phyloP scores from a whole-genome alignment of 2,797 vertebrate species.

The Spinibarbus caldwelli region DNA sequence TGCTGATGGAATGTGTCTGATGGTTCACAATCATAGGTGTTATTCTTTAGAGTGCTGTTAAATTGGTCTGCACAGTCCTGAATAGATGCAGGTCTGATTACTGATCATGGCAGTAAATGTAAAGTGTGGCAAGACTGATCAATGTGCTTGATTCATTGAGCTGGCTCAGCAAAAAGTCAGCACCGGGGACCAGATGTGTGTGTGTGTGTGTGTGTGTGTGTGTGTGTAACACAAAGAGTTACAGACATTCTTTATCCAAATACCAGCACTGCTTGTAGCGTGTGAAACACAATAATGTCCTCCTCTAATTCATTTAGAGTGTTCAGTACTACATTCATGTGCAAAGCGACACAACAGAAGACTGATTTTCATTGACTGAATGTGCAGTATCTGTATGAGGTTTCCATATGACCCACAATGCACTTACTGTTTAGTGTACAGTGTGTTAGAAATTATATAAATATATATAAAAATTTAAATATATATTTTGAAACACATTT shows the following conservation, averaged over 20 bases:
- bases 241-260: neutral
- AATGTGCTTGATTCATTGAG: slow-evolving; percentile 35
- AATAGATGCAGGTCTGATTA: slow-evolving; percentile 69
- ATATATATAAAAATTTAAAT: neutral
- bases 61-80: slow-evolving; percentile 67
- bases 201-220: no score
- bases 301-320: neutral
- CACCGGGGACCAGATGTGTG: neutral
- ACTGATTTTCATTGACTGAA: neutral
- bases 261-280: neutral
- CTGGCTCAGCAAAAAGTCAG: slow-evolving; percentile 27
- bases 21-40: neutral
- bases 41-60: slow-evolving; percentile 63
- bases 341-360: neutral
- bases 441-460: neutral
- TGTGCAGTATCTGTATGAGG: neutral
- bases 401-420: neutral
- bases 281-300: neutral
- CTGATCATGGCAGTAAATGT: slow-evolving; percentile 68
- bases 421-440: neutral
- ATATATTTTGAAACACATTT: neutral
- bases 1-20: neutral
- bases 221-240: neutral
- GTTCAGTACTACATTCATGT: neutral
- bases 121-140: slow-evolving; percentile 53